Evolutionary conservation across 2,888 invertebrate species (phyloP).

Genomic region (Prosopocoilus inquinatus): DNA sequence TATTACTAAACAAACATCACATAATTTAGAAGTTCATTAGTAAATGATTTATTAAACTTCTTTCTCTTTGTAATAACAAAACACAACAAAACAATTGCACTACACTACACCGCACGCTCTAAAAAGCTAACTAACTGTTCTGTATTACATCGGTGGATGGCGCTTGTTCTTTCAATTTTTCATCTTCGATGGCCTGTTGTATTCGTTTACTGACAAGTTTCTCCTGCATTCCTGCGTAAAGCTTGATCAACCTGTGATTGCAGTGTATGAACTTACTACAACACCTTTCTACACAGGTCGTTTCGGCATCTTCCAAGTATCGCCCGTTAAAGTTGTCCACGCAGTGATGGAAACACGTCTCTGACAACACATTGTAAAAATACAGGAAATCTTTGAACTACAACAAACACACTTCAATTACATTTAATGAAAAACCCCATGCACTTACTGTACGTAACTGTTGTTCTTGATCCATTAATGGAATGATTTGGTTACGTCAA

Average conservation of each 20-base stretch:
- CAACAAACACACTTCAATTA: slow-evolving; percentile 4
- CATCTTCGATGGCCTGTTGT: slow-evolving; percentile 3
- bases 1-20: too few relatives aligned
- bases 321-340: slow-evolving; percentile 11
- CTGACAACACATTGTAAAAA: slow-evolving; percentile 19
- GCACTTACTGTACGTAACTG: slow-evolving; percentile 17
- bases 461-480: slow-evolving; percentile 6
- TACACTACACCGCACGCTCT: too few relatives aligned
- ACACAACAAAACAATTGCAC: too few relatives aligned
- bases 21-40: too few relatives aligned
- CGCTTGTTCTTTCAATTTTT: slow-evolving; percentile 1
- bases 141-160: not conserved
- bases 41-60: too few relatives aligned
- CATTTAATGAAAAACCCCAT: not conserved
- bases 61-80: too few relatives aligned
- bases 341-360: slow-evolving; percentile 16
- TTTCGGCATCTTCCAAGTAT: slow-evolving; percentile 11
- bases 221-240: slow-evolving; percentile 16
- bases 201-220: slow-evolving; percentile 13
- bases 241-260: slow-evolving; percentile 17
- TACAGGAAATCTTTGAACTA: slow-evolving; percentile 19
- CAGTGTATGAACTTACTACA: slow-evolving; percentile 15
- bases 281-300: slow-evolving; percentile 14
- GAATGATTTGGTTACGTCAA: too few relatives aligned
- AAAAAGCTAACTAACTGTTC: too few relatives aligned